Evolutionary conservation across 2,888 invertebrate species (phyloP), one percentile per base, ranked within the genome.

Genomic region (Sarcophaga carnaria): DNA sequence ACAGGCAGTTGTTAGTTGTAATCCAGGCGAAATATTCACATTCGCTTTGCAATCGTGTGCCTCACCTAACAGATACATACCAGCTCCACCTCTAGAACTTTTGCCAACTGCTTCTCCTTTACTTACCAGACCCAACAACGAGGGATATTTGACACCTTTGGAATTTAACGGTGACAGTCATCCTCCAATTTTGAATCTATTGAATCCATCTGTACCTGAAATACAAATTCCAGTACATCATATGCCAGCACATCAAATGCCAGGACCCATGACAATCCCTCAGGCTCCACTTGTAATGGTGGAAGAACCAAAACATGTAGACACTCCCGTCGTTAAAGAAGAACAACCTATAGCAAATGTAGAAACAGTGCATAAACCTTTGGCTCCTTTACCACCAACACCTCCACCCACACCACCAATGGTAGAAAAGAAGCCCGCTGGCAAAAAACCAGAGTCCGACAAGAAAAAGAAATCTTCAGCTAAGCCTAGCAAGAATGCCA

Each of bases 31-130:
- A 80, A 85, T 91, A 3, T 93, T 93, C 88, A 90, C 91, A 63
- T 93, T 91, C 76, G 91, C 91, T 25, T 90, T 92, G 78, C 93
- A 93, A 88, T 83, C 90, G 54, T 93, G 93, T 83, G 88, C 91
- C 54, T 5, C 88, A 1, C 91, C 92, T 4, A 87, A 90, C 4
- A 85, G 89, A 67, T 92, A 90, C 85, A 90, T 93, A 74, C 92
- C 93, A 17, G 90, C 92, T 17, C 92, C 93, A 4, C 85, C 90
- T 22, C 77, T 90, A 77, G 88, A 89, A n/a, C 54, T 79, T n/a
- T 87, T 92, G 86, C 92, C 93, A 74, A 91, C 90, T 12, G 89
- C 90, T 37, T 86, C 90, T 1, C 88, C 91, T 27, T 66, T 89
- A 5, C 17, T 25, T 0, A 67, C 14, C 11, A 27, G 67, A 54